Conservation (phyloP, 2,113 vertebrate genomes). For the Crotalus tigris region DNA sequence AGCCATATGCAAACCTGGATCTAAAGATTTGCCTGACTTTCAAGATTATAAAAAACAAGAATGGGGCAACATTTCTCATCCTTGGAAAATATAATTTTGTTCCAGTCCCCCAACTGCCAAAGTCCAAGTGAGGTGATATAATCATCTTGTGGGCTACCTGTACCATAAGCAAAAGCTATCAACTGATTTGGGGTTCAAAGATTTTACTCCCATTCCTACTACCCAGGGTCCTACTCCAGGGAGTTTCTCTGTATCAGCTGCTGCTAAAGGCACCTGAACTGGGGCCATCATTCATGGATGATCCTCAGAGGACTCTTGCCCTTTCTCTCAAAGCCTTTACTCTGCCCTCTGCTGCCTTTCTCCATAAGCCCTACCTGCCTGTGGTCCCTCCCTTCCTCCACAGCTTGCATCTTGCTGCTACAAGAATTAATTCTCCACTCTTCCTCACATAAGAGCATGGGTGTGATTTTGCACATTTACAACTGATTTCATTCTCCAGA, state of each 20-base stretch:
- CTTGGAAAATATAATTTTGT: neutral
- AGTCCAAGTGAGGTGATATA: neutral
- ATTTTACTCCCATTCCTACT: neutral
- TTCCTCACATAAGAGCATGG: neutral
- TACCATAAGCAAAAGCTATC: neutral
- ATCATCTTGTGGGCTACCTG: neutral
- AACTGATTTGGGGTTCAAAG: too few species aligned
- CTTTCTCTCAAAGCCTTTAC: neutral
- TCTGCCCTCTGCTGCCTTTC: neutral
- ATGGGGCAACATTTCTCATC: neutral
- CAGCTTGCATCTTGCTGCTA: neutral
- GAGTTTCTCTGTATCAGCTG: neutral
- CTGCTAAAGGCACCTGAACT: neutral
- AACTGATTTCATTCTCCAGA: slow-evolving; percentile 15
- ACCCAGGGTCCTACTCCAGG: neutral
- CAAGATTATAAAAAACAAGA: neutral
- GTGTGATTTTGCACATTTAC: slow-evolving; percentile 11
- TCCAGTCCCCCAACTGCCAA: neutral
- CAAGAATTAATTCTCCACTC: slow-evolving; percentile 4
- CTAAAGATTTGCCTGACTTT: neutral
- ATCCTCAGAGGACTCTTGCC: neutral
- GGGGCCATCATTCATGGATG: neutral
- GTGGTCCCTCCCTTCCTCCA: neutral
- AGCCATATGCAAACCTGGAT: neutral
- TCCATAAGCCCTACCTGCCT: neutral